Percentiles rank a stretch among this genome's conserved stretches.
Conservation (phyloP, 2,113 vertebrate species). For the Tyto alba region DNA sequence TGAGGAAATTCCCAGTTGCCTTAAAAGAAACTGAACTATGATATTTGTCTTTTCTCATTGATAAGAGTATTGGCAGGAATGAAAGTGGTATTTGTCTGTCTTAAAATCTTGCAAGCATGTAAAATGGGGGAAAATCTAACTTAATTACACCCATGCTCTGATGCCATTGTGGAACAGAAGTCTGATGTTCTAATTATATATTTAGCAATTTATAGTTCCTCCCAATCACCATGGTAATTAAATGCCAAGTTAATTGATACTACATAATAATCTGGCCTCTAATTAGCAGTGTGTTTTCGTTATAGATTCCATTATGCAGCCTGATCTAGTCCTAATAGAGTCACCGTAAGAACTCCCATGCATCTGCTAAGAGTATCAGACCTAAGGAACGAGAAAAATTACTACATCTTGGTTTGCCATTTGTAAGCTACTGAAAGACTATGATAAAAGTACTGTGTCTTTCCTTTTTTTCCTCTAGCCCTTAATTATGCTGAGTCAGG, state of each 20-base stretch:
- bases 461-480: not conserved
- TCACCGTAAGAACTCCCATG: not conserved
- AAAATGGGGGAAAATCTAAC: not conserved
- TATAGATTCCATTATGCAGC: not conserved
- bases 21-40: not conserved
- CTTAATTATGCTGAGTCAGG: not conserved
- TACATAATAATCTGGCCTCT: not conserved
- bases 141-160: not conserved
- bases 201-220: slow-evolving; percentile 16
- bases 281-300: slow-evolving; percentile 10
- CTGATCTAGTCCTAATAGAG: not conserved
- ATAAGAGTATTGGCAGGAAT: not conserved
- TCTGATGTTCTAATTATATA: slow-evolving; percentile 21
- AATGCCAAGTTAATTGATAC: not conserved
- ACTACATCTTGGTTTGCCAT: not conserved
- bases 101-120: slow-evolving; percentile 3
- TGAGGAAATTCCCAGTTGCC: not conserved
- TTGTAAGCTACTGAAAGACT: not conserved
- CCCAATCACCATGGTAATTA: slow-evolving; percentile 36
- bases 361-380: not conserved
- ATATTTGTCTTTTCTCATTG: not conserved
- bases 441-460: not conserved
- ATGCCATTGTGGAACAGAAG: not conserved
- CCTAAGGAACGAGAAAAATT: not conserved
- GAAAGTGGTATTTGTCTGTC: not conserved